Evolutionary conservation across 2,113 vertebrate species (phyloP), one percentile per base, ranked within the genome.

Genomic region (Oenanthe oenanthe): DNA sequence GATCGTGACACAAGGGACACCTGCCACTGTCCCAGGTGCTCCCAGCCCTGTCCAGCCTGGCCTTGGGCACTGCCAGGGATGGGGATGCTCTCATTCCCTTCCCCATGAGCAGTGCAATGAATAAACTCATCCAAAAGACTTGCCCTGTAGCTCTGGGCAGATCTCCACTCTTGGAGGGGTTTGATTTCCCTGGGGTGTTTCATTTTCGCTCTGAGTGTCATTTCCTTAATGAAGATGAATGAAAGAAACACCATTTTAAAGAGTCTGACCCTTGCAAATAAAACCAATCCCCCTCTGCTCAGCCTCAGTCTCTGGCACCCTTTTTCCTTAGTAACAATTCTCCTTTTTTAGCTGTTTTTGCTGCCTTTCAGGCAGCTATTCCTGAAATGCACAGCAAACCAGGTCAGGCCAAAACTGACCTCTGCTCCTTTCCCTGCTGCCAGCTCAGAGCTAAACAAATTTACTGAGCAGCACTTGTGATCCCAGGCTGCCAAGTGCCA

Each of bases 161-260:
- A 53, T 45, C 57, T 43, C 60, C 63, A 17, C 38, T 42, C 18
- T 1, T 42, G 42, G 63, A 66, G 63, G 36, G 9, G 0, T 50
- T 91, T 86, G 22, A 86, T 74, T 94, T 88, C 88, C 78, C 63
- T 54, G 26, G 38, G 56, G 47, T 53, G 70, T 81, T 93, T 67
- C 13, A 47, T 74, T 92, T 93, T 58, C 7, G 0, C 60, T 86
- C 60, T 9, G 2, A 65, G 5, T 91, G 80, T 61, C 73, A 28
- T 91, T 78, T 91, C 76, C 73, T 76, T 85, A 72, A 91, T 73
- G 87, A 91, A 89, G 93, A 78, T 73, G 85, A 91, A 91, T 34
- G 84, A 85, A 89, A 57, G 70, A 72, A 89, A 31, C 54, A n/a
- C 29, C 24, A 18, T 48, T 50, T 63, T 53, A 40, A 56, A 42